phyloP scores from a whole-genome alignment of 2,797 vertebrate species.

The Brotogeris chrysoptera region DNA sequence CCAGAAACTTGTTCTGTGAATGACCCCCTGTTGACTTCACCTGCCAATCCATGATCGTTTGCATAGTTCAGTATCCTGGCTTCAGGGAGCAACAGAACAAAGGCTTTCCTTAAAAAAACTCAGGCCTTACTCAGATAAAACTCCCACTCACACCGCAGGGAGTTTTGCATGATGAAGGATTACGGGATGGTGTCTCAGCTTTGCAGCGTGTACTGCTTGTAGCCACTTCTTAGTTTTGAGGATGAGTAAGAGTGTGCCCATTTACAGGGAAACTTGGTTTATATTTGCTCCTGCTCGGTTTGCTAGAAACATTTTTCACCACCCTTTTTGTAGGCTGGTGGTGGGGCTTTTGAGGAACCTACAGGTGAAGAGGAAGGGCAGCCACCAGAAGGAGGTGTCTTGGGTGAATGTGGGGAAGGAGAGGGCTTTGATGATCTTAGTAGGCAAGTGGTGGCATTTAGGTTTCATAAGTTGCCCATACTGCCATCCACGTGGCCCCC shows the following conservation, averaged over 20 bases:
- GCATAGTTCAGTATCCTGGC: constrained; percentile 24
- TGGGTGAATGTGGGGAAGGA: not conserved
- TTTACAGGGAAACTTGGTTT: not conserved
- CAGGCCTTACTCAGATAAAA: constrained; percentile 45
- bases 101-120: constrained; percentile 31
- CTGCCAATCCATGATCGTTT: not conserved
- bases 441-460: not conserved
- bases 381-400: not conserved
- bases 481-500: not conserved
- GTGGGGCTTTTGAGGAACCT: not conserved
- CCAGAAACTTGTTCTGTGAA: constrained; percentile 4
- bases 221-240: not conserved
- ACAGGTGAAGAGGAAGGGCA: not conserved
- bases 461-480: not conserved
- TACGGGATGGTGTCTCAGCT: constrained; percentile 20
- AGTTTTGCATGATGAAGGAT: constrained; percentile 44
- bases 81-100: constrained; percentile 39
- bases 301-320: not conserved
- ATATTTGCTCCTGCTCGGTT: not conserved
- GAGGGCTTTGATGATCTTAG: not conserved
- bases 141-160: constrained; percentile 37
- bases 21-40: constrained; percentile 15
- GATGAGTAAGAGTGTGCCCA: constrained; percentile 20
- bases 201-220: not conserved
- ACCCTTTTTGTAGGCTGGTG: not conserved